phyloP scores from a whole-genome alignment of 1,140 invertebrate species.

The Tetragnatha versicolor region DNA sequence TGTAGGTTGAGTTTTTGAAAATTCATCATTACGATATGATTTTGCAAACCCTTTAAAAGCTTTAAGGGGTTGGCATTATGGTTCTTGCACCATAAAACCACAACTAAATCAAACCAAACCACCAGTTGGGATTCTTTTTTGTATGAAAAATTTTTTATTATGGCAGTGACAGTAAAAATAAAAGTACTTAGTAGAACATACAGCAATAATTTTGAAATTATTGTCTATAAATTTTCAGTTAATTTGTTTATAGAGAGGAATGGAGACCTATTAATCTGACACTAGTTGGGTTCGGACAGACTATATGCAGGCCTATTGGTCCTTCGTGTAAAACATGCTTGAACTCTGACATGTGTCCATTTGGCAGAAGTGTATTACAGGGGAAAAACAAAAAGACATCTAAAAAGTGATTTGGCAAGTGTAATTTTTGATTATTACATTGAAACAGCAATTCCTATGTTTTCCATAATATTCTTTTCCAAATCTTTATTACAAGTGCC shows the following conservation, averaged over 20 bases:
- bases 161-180: neutral
- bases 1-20: no score
- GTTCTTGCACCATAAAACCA: no score
- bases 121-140: neutral
- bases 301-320: conserved; percentile 80
- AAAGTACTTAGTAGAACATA: neutral
- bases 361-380: conserved; percentile 60
- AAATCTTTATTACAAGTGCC: no score
- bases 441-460: no score
- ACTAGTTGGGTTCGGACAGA: conserved; percentile 96
- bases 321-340: conserved; percentile 85
- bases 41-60: no score
- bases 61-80: no score
- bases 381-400: conserved; percentile 36
- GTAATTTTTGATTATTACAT: no score
- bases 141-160: neutral
- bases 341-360: conserved; percentile 85
- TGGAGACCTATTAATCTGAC: conserved; percentile 93
- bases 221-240: neutral
- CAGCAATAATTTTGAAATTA: neutral
- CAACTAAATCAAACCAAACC: no score
- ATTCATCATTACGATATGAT: no score
- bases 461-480: no score
- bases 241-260: conserved; percentile 67
- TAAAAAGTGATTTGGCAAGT: neutral